Percentiles rank a stretch among this genome's conserved stretches.
phyloP scores from a whole-genome alignment of 2,888 invertebrate genomes.

The Catocala nupta region DNA sequence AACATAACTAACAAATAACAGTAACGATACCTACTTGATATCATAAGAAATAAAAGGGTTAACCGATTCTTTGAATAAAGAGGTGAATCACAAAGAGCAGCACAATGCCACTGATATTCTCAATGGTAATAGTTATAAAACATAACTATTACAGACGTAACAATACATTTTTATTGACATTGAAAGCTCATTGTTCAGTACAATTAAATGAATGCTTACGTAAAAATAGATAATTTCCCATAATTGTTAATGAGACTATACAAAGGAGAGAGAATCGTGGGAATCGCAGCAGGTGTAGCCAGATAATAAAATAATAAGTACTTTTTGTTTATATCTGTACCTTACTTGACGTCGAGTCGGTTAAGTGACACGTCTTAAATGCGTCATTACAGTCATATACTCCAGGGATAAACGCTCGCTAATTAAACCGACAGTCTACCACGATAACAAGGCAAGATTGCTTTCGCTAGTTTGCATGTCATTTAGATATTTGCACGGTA shows the following conservation, averaged over 20 bases:
- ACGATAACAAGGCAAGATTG: slow-evolving; percentile 7
- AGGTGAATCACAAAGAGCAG: neutral
- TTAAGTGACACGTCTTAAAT: slow-evolving; percentile 42
- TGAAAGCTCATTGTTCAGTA: slow-evolving; percentile 23
- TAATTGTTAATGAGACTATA: slow-evolving; percentile 66
- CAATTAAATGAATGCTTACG: slow-evolving; percentile 46
- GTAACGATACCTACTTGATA: too few relatives aligned
- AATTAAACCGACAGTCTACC: slow-evolving; percentile 25
- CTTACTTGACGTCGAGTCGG: slow-evolving; percentile 25
- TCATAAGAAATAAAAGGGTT: too few relatives aligned
- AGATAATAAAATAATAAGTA: slow-evolving; percentile 61
- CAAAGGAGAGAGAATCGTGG: slow-evolving; percentile 73
- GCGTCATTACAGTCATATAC: slow-evolving; percentile 33
- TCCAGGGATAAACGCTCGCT: slow-evolving; percentile 24
- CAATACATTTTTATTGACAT: slow-evolving; percentile 22
- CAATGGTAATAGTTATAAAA: neutral
- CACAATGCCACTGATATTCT: neutral
- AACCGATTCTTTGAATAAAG: too few relatives aligned
- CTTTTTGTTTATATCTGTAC: slow-evolving; percentile 50
- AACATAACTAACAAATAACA: too few relatives aligned
- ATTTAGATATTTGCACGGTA: neutral
- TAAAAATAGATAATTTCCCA: slow-evolving; percentile 67
- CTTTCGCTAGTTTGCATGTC: slow-evolving; percentile 1
- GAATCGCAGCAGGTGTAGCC: slow-evolving; percentile 75
- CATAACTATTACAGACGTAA: slow-evolving; percentile 13